Evolutionary conservation across 2,113 vertebrate species (phyloP).

Genomic region (Leptobrachium leishanense): DNA sequence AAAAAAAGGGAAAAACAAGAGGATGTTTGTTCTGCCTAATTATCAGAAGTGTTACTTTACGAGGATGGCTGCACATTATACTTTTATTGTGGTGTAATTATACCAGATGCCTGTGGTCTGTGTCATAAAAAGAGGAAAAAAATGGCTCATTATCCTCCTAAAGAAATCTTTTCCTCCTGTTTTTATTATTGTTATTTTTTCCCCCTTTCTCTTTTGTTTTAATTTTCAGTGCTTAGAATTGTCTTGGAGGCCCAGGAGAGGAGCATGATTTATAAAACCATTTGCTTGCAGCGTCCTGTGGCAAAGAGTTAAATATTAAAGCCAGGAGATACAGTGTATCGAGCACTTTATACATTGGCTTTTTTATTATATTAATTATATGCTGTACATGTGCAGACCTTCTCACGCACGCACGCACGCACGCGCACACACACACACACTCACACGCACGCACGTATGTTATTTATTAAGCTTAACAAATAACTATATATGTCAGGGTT

Average conservation of each 20-base stretch:
- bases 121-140: constrained; percentile 83
- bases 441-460: no score
- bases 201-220: constrained; percentile 70
- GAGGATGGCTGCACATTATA: constrained; percentile 82
- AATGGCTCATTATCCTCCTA: constrained; percentile 79
- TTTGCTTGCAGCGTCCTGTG: not conserved
- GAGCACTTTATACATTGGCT: not conserved
- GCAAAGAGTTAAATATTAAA: constrained; percentile 8
- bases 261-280: not conserved
- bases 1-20: constrained; percentile 50
- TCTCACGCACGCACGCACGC: no score
- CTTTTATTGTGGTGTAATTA: constrained; percentile 84
- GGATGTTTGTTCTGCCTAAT: constrained; percentile 82
- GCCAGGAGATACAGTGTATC: not conserved
- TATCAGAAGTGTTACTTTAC: constrained; percentile 79
- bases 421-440: no score
- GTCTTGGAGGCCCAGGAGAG: constrained; percentile 47
- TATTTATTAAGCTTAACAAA: no score
- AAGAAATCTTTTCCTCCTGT: constrained; percentile 68
- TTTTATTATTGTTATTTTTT: constrained; percentile 50
- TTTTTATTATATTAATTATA: not conserved
- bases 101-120: constrained; percentile 80
- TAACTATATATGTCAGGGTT: no score
- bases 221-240: constrained; percentile 61
- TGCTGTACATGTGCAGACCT: not conserved